Percentiles rank a stretch among this genome's conserved stretches.
Evolutionary conservation across 2,797 vertebrate species (phyloP).

Genomic region (Dryobates pubescens): DNA sequence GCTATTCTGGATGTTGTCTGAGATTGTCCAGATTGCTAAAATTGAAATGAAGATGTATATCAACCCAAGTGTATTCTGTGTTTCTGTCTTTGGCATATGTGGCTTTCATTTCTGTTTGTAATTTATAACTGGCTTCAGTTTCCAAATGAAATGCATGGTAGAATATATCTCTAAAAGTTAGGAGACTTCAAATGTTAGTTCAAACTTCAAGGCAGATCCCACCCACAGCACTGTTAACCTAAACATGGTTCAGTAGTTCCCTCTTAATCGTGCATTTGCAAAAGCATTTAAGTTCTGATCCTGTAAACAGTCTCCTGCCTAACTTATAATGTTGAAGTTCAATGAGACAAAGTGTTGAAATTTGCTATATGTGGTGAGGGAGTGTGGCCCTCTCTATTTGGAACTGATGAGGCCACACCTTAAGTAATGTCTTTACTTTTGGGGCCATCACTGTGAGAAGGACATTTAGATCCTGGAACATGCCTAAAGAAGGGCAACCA

Average conservation of each 20-base stretch:
- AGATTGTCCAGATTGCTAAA: neutral
- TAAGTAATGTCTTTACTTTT: too few relatives aligned
- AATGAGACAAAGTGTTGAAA: neutral
- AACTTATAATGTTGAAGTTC: neutral
- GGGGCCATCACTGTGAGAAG: too few relatives aligned
- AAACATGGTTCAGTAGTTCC: fast-evolving
- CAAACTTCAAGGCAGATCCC: neutral
- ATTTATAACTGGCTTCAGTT: neutral
- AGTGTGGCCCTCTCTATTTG: neutral
- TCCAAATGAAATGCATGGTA: neutral
- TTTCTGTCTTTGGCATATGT: neutral
- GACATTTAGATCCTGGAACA: too few relatives aligned
- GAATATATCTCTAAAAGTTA: neutral
- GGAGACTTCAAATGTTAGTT: neutral
- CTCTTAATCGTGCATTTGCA: neutral
- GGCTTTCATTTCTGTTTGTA: neutral
- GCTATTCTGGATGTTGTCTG: neutral
- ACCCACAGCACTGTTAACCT: neutral
- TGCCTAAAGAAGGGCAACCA: too few relatives aligned
- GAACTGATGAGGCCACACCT: too few relatives aligned
- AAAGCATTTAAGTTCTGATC: neutral
- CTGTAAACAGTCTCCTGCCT: neutral
- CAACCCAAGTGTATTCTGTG: neutral
- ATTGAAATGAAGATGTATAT: neutral
- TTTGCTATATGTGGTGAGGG: neutral